Evolutionary conservation across 2,113 vertebrate genomes (phyloP).

Genomic region (Petrocephalus zakoni): DNA sequence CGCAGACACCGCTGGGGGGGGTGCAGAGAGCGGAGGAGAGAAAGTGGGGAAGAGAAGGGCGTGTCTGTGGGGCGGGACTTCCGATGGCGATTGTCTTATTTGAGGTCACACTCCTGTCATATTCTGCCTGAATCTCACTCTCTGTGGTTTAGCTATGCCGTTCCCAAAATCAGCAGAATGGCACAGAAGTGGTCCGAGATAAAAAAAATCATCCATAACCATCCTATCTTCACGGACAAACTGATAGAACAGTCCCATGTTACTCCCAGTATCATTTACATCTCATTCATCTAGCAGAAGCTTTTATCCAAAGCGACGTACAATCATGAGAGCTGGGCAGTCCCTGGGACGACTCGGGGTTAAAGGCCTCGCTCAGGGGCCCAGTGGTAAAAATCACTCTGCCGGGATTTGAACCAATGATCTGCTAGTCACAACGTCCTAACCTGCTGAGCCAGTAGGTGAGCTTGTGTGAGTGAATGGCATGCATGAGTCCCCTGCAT

Average conservation of each 20-base stretch:
- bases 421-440: neutral
- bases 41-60: neutral
- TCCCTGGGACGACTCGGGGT: neutral
- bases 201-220: neutral
- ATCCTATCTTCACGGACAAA: constrained; percentile 17
- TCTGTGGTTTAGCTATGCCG: neutral
- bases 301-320: neutral
- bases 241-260: constrained; percentile 4
- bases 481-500: neutral
- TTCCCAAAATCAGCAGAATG: neutral
- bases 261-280: neutral
- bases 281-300: neutral
- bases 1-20: neutral
- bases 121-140: neutral
- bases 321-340: no score
- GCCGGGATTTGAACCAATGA: neutral
- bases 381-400: neutral
- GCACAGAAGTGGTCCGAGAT: neutral
- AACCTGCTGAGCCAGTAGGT: neutral
- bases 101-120: neutral
- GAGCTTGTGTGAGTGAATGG: no score
- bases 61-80: no score
- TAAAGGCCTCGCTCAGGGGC: neutral
- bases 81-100: neutral
- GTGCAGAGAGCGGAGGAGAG: neutral